These are phyloP conservation scores for Chrysopa pallens DNA, from an alignment of 1,140 invertebrate genomes.

Conservation along the genomic window DNA sequence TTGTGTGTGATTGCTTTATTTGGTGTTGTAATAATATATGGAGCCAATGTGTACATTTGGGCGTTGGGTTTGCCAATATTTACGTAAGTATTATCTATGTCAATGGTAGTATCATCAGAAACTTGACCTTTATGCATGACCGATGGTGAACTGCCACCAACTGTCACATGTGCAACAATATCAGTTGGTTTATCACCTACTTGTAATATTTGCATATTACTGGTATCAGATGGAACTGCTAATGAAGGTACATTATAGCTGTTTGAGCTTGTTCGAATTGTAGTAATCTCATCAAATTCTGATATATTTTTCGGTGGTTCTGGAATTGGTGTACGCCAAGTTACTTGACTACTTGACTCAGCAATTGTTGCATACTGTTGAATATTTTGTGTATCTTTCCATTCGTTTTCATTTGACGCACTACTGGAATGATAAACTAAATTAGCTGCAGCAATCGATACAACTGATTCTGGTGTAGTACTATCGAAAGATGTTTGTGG, in stretches of 20 bases:
- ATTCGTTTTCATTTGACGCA: constrained; percentile 21
- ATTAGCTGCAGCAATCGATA: constrained; percentile 36
- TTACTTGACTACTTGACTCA: constrained; percentile 16
- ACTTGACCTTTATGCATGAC: constrained; percentile 22
- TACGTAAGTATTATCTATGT: constrained; percentile 21
- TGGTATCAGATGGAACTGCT: not conserved
- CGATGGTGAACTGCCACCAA: constrained; percentile 4
- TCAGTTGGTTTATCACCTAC: constrained; percentile 6
- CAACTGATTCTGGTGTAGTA: constrained; percentile 17
- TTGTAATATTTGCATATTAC: constrained; percentile 7
- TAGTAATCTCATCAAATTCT: not conserved
- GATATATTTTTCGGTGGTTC: not conserved
- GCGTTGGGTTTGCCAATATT: constrained; percentile 25
- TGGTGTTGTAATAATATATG: constrained; percentile 1
- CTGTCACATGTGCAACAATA: constrained; percentile 8
- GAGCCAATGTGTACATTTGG: constrained; percentile 14
- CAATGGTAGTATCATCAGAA: constrained; percentile 18
- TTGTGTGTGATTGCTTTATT: not conserved
- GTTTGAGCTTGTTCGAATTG: too few species aligned
- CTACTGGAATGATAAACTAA: constrained; percentile 39
- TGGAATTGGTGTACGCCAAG: constrained; percentile 17
- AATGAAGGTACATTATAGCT: not conserved
- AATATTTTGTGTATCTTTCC: constrained; percentile 15
- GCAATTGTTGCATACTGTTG: constrained; percentile 11
- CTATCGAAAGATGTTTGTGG: constrained; percentile 2